Evolutionary conservation across 2,888 invertebrate species (phyloP), one percentile per base, ranked within the genome.

Genomic region (Cheilosia vulpina): DNA sequence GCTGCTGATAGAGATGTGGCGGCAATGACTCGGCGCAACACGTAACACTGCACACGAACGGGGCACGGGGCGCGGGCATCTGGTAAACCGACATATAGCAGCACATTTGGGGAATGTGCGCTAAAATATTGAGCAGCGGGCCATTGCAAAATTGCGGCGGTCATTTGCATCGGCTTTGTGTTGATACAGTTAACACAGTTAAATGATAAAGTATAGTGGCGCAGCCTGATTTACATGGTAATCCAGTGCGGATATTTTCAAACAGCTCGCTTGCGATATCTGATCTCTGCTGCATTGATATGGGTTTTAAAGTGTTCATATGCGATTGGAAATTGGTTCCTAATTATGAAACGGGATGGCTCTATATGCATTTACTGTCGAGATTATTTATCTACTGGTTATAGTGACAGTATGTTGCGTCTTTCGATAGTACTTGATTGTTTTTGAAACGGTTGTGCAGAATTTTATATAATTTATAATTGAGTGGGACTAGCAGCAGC

Each of bases 191-290:
- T 52, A 27, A 34, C 21, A 21, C 21, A 21, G 21, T 21, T 21
- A 21, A 21, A 65, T 76, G 69, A 69, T 66, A 34, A 68, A 53
- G 47, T 31, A 47, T 57, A 43, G 43, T 69, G 52, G 62, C 53
- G 57, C 55, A 52, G 34, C 9, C 11, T 47, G 34, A 47, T 68
- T 75, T 47, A 62, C 53, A 57, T 63, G 5, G 6, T 15, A 45
- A 50, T 19, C 13, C 19, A 43, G 19, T 62, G 66, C 15, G 21
- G 65, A 34, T 9, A 11, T 62, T 58, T 63, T n/a, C 15, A 19
- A 38, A 53, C 27, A 65, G 34, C 19, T 38, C 7, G 9, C 38
- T 38, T 15, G 19, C 41, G 31, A 41, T 43, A n/a, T 19, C 7
- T 21, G 17, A 21, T 43, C 9, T 19, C 7, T 21, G 17, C 13